These are phyloP conservation scores for Chaetophractus vellerosus DNA, from an alignment of 2,797 vertebrate genomes.

Conservation along the genomic window DNA sequence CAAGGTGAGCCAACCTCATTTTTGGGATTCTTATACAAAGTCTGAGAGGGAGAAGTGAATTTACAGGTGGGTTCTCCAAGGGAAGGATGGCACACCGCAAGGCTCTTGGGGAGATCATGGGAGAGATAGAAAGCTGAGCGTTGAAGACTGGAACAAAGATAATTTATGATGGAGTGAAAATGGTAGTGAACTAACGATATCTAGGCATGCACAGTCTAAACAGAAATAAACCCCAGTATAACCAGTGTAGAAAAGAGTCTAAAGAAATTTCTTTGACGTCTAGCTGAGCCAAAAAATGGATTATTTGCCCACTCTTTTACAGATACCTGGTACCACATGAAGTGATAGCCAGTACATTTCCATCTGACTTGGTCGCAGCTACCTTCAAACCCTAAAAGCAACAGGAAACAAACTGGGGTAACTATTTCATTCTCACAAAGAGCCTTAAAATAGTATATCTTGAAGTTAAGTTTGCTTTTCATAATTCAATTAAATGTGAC, in stretches of 20 bases:
- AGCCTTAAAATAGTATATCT: not conserved
- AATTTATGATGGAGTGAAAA: not conserved
- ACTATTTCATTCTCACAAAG: not conserved
- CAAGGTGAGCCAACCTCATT: slow-evolving; percentile 85
- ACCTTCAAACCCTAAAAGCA: not conserved
- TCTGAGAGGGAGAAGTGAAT: slow-evolving; percentile 36
- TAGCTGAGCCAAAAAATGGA: not conserved
- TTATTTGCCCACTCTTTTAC: not conserved
- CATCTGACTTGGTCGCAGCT: not conserved
- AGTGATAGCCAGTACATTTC: not conserved
- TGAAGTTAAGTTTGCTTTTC: not conserved
- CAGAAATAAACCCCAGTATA: not conserved
- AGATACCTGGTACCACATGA: not conserved
- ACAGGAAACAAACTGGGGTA: not conserved
- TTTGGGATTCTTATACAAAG: slow-evolving; percentile 53
- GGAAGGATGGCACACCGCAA: slow-evolving; percentile 72
- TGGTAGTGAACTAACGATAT: not conserved
- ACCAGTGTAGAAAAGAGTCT: not conserved
- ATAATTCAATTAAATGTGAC: not conserved
- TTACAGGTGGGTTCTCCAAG: slow-evolving; percentile 78
- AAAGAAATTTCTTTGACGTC: slow-evolving; percentile 35
- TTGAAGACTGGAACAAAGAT: not conserved
- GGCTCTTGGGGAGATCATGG: not conserved
- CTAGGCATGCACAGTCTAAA: not conserved
- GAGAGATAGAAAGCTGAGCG: not conserved